Percentiles rank a stretch among this genome's conserved stretches.
Evolutionary conservation across 2,113 vertebrate genomes (phyloP).

Genomic region (Osmerus eperlanus): DNA sequence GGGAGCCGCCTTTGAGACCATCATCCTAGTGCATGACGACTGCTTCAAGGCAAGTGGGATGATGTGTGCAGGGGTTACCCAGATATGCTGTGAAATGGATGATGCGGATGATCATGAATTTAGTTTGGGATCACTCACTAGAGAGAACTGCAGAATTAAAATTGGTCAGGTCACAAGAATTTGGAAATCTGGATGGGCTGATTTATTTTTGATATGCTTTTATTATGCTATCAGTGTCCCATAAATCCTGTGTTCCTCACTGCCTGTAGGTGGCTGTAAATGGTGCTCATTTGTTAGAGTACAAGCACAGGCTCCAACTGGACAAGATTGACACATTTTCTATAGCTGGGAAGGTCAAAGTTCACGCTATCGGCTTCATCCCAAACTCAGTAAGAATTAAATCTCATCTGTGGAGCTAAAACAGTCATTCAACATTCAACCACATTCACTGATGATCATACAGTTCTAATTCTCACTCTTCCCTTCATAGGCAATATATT

Average conservation of each 20-base stretch:
- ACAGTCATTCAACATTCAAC: too few species aligned
- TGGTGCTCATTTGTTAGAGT: conserved; percentile 82
- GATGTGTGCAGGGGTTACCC: too few species aligned
- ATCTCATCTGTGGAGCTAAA: neutral
- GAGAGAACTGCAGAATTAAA: too few species aligned
- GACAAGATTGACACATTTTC: conserved; percentile 84
- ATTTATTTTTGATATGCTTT: neutral
- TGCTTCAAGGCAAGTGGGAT: conserved; percentile 82
- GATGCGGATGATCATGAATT: too few species aligned
- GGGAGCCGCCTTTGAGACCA: conserved; percentile 84
- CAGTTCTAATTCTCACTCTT: conserved; percentile 1
- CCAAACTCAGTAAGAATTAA: conserved; percentile 76
- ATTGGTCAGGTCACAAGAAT: too few species aligned
- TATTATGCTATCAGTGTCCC: neutral
- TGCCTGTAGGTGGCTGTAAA: conserved; percentile 86
- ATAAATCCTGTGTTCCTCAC: neutral
- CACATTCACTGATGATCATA: too few species aligned
- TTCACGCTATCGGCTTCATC: conserved; percentile 80
- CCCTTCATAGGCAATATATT: conserved; percentile 67
- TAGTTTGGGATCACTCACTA: too few species aligned
- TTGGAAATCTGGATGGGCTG: neutral
- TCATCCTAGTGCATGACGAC: conserved; percentile 81
- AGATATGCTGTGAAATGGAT: too few species aligned
- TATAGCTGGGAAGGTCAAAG: conserved; percentile 82
- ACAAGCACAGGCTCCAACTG: conserved; percentile 81